Evolutionary conservation across 2,888 invertebrate species (phyloP).

Genomic region (Brachypterus glaber): DNA sequence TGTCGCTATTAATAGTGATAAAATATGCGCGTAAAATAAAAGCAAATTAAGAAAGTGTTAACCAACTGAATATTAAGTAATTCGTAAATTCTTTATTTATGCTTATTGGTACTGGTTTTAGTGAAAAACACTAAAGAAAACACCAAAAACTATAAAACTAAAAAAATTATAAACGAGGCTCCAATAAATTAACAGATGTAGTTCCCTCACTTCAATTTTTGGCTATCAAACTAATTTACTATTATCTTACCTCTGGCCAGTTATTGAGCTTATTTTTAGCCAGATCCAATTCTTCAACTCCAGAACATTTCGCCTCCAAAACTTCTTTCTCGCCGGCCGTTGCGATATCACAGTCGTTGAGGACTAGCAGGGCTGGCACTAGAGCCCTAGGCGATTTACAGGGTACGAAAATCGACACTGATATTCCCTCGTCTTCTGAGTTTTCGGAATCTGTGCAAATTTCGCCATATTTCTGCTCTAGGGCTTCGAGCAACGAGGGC

Average conservation of each 20-base stretch:
- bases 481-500: conserved; percentile 84
- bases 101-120: no score
- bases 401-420: conserved; percentile 80
- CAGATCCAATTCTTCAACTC: conserved; percentile 88
- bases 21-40: no score
- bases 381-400: conserved; percentile 66
- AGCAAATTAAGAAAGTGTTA: no score
- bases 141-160: no score
- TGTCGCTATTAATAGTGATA: no score
- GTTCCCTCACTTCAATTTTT: no score
- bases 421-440: conserved; percentile 54
- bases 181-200: no score
- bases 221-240: no score
- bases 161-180: no score
- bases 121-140: no score
- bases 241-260: conserved; percentile 82
- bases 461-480: conserved; percentile 74
- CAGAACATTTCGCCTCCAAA: conserved; percentile 72
- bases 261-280: conserved; percentile 84
- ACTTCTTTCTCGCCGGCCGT: conserved; percentile 76
- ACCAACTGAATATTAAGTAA: no score
- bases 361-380: conserved; percentile 74
- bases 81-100: no score
- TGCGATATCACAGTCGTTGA: conserved; percentile 87
- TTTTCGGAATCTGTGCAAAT: conserved; percentile 50